Percentiles rank a stretch among this genome's conserved stretches.
phyloP scores from a whole-genome alignment of 2,888 invertebrate species.

The Tenthredo livida region DNA sequence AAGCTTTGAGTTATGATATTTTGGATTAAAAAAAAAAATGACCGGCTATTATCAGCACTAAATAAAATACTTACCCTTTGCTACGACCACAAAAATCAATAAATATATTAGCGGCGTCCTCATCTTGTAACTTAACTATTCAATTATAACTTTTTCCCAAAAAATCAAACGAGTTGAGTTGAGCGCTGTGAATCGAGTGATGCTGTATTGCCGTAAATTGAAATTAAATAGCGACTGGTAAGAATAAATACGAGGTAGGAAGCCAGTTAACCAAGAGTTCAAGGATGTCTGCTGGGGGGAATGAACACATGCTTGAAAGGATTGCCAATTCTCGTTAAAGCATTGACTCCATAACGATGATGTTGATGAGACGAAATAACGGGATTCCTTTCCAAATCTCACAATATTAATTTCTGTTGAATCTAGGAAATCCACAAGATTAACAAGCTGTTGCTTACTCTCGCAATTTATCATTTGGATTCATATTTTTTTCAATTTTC shows the following conservation, averaged over 20 bases:
- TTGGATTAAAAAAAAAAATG: neutral
- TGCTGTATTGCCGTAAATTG: neutral
- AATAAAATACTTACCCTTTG: neutral
- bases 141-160: neutral
- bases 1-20: neutral
- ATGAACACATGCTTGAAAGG: neutral
- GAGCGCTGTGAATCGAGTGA: neutral
- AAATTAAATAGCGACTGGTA: neutral
- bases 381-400: neutral
- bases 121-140: neutral
- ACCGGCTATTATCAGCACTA: neutral
- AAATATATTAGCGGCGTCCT: neutral
- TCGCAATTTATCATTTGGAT: neutral
- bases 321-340: neutral
- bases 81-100: conserved; percentile 13
- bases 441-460: neutral
- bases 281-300: neutral
- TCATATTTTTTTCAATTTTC: neutral
- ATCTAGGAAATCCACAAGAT: neutral
- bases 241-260: neutral
- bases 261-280: neutral
- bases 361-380: neutral
- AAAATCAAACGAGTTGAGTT: neutral
- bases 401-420: neutral
- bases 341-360: neutral